Evolutionary conservation across 2,888 invertebrate species (phyloP).

Genomic region (Scaptomyza reducta): DNA sequence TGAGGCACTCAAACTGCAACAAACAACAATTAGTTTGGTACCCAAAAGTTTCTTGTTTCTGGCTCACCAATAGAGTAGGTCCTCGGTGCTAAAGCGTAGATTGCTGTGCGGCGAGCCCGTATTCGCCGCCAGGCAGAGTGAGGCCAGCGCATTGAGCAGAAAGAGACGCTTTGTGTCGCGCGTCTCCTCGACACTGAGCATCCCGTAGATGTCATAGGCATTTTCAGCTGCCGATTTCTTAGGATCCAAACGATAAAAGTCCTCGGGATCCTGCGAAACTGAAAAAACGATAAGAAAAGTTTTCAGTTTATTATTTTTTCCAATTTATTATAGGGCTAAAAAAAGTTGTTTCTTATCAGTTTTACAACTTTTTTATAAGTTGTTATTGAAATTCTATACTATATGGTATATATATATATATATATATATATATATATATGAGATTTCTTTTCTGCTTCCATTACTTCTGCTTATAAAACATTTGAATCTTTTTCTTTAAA

Average conservation of each 20-base stretch:
- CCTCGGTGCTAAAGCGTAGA: constrained; percentile 90
- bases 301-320: background rate
- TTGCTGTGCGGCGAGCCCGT: constrained; percentile 61
- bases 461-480: too few species aligned
- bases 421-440: too few species aligned
- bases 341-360: too few species aligned
- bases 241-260: constrained; percentile 87
- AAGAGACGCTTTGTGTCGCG: constrained; percentile 92
- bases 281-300: constrained; percentile 2
- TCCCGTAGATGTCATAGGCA: constrained; percentile 87
- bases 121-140: constrained; percentile 85
- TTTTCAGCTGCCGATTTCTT: constrained; percentile 87
- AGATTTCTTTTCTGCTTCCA: too few species aligned
- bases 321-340: too few species aligned
- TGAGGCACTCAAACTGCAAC: constrained; percentile 91
- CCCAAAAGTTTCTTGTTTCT: constrained; percentile 79
- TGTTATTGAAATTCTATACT: too few species aligned
- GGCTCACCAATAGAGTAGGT: constrained; percentile 94
- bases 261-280: constrained; percentile 85
- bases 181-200: constrained; percentile 86
- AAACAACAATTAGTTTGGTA: background rate
- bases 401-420: too few species aligned
- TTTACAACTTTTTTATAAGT: too few species aligned
- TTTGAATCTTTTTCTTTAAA: too few species aligned
- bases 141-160: constrained; percentile 94